Evolutionary conservation across 2,888 invertebrate species (phyloP).

Genomic region (Caenorhabditis sp.): DNA sequence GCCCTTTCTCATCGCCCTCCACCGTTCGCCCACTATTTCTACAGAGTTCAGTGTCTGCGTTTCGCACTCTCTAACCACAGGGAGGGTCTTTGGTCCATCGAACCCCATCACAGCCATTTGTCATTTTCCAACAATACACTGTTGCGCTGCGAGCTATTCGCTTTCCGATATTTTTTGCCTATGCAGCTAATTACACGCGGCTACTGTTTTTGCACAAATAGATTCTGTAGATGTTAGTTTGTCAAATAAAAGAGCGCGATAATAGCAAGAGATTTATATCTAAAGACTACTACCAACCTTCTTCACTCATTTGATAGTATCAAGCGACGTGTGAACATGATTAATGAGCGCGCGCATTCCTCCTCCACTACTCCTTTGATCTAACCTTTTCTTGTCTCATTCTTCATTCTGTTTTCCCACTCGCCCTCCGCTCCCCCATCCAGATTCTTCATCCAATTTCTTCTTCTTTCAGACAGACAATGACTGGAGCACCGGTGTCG

Average conservation of each 20-base stretch:
- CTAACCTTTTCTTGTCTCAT: background rate
- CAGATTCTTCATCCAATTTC: background rate
- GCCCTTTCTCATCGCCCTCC: constrained; percentile 39
- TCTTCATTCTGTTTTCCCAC: background rate
- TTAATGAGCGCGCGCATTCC: constrained; percentile 59
- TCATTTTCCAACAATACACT: constrained; percentile 2
- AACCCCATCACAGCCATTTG: background rate
- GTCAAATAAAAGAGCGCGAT: constrained; percentile 43
- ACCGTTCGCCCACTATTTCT: background rate
- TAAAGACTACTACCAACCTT: constrained; percentile 12
- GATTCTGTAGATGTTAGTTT: constrained; percentile 30
- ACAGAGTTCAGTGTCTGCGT: constrained; percentile 10
- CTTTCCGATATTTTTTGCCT: background rate
- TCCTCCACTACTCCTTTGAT: constrained; percentile 5
- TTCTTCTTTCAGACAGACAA: constrained; percentile 25
- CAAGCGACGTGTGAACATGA: constrained; percentile 58
- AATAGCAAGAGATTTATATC: constrained; percentile 39
- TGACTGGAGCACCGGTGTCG: constrained; percentile 65
- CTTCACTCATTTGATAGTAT: constrained; percentile 46
- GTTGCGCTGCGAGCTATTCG: background rate
- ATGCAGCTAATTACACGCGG: constrained; percentile 48
- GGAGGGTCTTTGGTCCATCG: constrained; percentile 19
- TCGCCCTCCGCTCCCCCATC: background rate
- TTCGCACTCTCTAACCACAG: constrained; percentile 3
- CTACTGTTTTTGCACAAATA: constrained; percentile 6